A percentile compares a stretch with the other conserved stretches of the same genome.
Evolutionary conservation across 92 coral and sea anemone genomes (phyloP).

Genomic region (Paragorgia papillata): DNA sequence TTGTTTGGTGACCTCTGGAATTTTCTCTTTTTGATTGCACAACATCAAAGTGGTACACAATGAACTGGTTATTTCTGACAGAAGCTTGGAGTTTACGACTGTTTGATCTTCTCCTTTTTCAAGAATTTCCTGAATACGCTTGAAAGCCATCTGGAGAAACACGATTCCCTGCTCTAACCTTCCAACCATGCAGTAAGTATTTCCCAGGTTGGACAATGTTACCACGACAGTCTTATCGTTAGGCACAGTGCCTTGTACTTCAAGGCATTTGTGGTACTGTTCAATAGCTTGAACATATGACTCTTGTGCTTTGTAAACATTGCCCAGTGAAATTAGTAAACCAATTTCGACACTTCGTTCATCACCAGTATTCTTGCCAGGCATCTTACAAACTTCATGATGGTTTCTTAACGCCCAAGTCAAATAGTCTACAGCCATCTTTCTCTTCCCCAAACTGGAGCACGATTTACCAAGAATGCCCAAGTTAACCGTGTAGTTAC

Average conservation of each 20-base stretch:
- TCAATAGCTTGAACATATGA: conserved; percentile 7
- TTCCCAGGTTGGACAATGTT: conserved; percentile 16
- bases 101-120: conserved; percentile 5
- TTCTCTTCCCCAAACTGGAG: conserved; percentile 11
- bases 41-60: conserved; percentile 15
- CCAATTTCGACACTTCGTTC: conserved; percentile 20
- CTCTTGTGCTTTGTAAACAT: conserved; percentile 31
- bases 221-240: conserved; percentile 20
- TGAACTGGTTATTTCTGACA: conserved; percentile 13
- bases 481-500: conserved; percentile 10
- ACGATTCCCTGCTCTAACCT: background rate
- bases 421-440: conserved; percentile 15
- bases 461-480: conserved; percentile 34
- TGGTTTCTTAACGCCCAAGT: conserved; percentile 18
- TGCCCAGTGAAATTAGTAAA: conserved; percentile 13
- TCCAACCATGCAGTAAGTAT: conserved; percentile 20
- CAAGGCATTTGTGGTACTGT: conserved; percentile 21
- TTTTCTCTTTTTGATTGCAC: conserved; percentile 10
- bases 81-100: conserved; percentile 10
- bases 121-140: conserved; percentile 16
- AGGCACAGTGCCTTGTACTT: conserved; percentile 26
- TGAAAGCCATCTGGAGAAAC: conserved; percentile 30
- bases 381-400: conserved; percentile 10
- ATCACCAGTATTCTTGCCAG: conserved; percentile 12
- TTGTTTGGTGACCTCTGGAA: conserved; percentile 19